These are phyloP conservation scores for Hydropotes inermis DNA, from an alignment of 2,113 vertebrate species.

Conservation along the genomic window DNA sequence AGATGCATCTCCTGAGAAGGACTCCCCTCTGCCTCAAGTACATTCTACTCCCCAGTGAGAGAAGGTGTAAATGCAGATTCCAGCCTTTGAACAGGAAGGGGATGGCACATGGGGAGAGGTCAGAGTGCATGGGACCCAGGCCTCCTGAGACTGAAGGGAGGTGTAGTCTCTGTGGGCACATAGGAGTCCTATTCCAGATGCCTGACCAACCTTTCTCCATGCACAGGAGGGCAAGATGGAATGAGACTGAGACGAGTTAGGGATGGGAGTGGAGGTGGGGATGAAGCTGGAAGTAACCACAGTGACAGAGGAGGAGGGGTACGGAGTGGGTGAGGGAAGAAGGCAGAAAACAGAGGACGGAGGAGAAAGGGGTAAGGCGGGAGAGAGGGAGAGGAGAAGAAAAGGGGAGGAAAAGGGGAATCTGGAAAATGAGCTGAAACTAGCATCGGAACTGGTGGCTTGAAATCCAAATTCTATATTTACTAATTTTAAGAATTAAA, in stretches of 20 bases:
- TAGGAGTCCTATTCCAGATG: not conserved
- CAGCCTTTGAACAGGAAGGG: not conserved
- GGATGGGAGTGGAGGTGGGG: not conserved
- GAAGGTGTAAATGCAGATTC: not conserved
- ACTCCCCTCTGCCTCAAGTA: not conserved
- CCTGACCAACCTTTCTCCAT: not conserved
- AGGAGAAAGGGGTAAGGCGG: not conserved
- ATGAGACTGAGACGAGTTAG: not conserved
- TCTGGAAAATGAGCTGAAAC: not conserved
- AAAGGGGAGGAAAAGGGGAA: not conserved
- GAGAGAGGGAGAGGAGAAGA: no score
- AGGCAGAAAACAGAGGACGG: rapidly evolving
- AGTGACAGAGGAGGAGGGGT: not conserved
- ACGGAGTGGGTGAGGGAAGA: rapidly evolving
- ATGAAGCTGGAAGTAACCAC: not conserved
- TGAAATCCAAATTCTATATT: not conserved
- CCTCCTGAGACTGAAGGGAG: not conserved
- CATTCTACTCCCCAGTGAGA: not conserved
- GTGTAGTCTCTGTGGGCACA: no score
- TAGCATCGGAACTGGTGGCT: not conserved
- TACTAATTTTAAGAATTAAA: not conserved
- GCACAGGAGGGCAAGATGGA: not conserved
- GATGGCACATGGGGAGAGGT: not conserved
- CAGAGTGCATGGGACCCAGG: not conserved
- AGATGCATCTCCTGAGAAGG: not conserved